A percentile compares a stretch with the other conserved stretches of the same genome.
phyloP scores from a whole-genome alignment of 2,888 invertebrate species.

The Drosophila kuntzei region DNA sequence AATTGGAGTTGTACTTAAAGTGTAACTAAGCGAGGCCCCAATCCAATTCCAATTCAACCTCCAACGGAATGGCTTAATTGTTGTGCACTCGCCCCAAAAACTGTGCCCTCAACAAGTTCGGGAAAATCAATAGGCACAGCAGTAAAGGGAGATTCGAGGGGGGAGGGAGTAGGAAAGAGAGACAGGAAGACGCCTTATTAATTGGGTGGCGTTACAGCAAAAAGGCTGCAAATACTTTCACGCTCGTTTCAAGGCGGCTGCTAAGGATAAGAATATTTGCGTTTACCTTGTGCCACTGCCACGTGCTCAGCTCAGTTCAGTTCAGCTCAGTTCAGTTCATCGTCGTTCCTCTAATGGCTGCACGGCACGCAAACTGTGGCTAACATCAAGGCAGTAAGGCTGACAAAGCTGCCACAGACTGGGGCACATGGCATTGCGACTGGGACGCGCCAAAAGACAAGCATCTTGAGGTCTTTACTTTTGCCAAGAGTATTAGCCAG shows the following conservation, averaged over 20 bases:
- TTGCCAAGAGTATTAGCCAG: conserved; percentile 53
- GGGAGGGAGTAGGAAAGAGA: neutral
- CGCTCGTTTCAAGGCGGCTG: conserved; percentile 75
- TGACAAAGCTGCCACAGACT: conserved; percentile 1
- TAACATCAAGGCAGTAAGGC: conserved; percentile 29
- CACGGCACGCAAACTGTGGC: conserved; percentile 59
- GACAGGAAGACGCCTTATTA: conserved; percentile 54
- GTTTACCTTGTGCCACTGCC: conserved; percentile 53
- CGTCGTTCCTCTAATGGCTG: conserved; percentile 59
- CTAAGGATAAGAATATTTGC: conserved; percentile 57
- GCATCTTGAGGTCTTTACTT: conserved; percentile 72
- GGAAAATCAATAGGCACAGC: conserved; percentile 61
- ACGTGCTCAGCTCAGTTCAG: conserved; percentile 61
- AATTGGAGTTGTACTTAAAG: conserved; percentile 42
- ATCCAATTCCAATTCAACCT: conserved; percentile 7
- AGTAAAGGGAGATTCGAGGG: neutral
- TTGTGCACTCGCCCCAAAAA: conserved; percentile 45
- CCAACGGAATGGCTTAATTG: conserved; percentile 70
- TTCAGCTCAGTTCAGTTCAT: too few species aligned
- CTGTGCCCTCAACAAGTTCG: conserved; percentile 63
- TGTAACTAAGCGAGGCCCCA: conserved; percentile 40
- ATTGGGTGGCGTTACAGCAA: conserved; percentile 69
- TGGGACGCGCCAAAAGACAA: conserved; percentile 59
- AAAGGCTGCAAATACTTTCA: conserved; percentile 77
- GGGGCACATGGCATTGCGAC: conserved; percentile 13